These are phyloP conservation scores for Tetropium fuscum DNA, from an alignment of 2,888 invertebrate species.

Conservation along the genomic window DNA sequence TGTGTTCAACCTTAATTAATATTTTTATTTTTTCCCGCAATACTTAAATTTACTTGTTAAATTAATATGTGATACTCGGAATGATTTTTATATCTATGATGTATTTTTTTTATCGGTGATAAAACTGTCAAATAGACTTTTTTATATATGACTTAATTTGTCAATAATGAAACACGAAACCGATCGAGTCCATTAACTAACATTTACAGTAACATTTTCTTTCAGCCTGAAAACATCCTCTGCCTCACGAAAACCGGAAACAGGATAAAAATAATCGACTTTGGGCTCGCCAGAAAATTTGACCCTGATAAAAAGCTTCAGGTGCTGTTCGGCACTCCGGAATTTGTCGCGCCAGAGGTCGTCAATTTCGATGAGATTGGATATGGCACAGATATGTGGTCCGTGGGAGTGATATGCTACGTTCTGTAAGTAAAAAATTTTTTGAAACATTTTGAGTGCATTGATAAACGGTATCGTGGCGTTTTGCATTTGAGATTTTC, in stretches of 20 bases:
- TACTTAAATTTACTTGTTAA: too few relatives aligned
- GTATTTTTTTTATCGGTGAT: too few relatives aligned
- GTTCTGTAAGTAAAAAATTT: constrained; percentile 86
- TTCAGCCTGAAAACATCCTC: constrained; percentile 96
- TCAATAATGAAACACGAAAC: too few relatives aligned
- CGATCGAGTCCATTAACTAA: not conserved
- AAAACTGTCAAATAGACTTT: too few relatives aligned
- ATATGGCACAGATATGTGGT: constrained; percentile 99
- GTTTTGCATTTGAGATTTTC: too few relatives aligned
- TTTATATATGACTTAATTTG: too few relatives aligned
- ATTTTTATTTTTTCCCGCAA: too few relatives aligned
- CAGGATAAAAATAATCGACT: constrained; percentile 98
- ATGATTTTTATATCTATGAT: too few relatives aligned
- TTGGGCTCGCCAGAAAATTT: constrained; percentile 93
- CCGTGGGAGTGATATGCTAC: constrained; percentile 97
- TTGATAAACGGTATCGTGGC: too few relatives aligned
- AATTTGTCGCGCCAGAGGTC: constrained; percentile 99
- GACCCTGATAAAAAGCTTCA: constrained; percentile 93
- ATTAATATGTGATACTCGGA: too few relatives aligned
- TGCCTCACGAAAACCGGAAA: constrained; percentile 97
- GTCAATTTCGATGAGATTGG: constrained; percentile 98
- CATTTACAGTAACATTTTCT: constrained; percentile 17
- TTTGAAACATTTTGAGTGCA: not conserved
- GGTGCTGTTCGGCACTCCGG: constrained; percentile 97
- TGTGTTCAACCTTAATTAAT: too few relatives aligned